phyloP scores from a whole-genome alignment of 2,888 invertebrate species.

The Taphrorychus bicolor region DNA sequence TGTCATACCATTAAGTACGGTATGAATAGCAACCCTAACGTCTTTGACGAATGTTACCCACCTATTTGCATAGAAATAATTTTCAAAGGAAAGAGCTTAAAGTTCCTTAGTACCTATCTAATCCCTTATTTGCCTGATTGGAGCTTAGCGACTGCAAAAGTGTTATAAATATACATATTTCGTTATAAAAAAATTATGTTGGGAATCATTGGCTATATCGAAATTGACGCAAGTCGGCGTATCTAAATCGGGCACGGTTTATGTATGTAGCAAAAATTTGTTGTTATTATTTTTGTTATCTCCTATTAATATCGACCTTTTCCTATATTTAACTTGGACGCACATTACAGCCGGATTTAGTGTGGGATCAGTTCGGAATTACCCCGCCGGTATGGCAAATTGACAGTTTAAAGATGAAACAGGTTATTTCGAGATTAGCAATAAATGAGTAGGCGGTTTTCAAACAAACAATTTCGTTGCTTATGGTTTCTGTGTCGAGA shows the following conservation, averaged over 20 bases:
- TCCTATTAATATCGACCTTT: constrained; percentile 38
- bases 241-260: constrained; percentile 32
- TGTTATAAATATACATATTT: background rate
- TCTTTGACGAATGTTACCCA: too few relatives aligned
- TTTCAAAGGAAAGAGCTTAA: too few relatives aligned
- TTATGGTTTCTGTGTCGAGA: too few relatives aligned
- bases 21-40: too few relatives aligned
- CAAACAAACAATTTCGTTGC: background rate
- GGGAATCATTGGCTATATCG: constrained; percentile 11
- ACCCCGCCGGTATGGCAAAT: background rate
- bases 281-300: constrained; percentile 39
- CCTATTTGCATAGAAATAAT: too few relatives aligned
- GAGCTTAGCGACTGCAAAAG: background rate
- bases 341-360: background rate
- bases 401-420: background rate
- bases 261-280: constrained; percentile 33
- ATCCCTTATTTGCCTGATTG: too few relatives aligned
- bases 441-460: background rate
- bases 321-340: constrained; percentile 26
- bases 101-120: too few relatives aligned
- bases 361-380: background rate
- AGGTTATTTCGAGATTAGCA: too few relatives aligned
- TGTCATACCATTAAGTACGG: background rate
- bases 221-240: constrained; percentile 29
- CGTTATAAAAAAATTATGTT: background rate